phyloP scores from a whole-genome alignment of 2,888 invertebrate species.

The Himalopsyche kuldschensis region DNA sequence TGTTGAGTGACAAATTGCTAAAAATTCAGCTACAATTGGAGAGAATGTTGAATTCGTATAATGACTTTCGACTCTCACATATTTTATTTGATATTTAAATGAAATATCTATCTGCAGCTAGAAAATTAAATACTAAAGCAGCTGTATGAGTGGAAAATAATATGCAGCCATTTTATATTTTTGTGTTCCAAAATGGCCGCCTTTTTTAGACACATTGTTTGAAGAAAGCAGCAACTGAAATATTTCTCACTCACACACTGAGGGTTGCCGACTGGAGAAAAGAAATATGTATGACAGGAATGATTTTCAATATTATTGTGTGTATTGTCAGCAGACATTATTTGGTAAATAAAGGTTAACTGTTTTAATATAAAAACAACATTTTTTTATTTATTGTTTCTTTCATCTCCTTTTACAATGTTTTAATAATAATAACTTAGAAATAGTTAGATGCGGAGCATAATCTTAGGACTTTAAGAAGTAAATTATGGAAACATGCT shows the following conservation, averaged over 20 bases:
- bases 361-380: conserved; percentile 35
- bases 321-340: neutral
- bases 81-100: no score
- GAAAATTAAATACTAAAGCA: no score
- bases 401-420: conserved; percentile 33
- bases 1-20: neutral
- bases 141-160: no score
- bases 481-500: conserved; percentile 13
- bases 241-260: neutral
- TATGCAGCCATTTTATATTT: no score
- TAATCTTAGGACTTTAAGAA: conserved; percentile 24
- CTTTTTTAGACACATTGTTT: no score
- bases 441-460: conserved; percentile 29
- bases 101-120: no score
- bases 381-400: conserved; percentile 33
- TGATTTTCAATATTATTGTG: neutral
- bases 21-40: neutral
- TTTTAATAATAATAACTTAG: conserved; percentile 29
- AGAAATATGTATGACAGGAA: neutral
- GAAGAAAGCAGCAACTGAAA: neutral
- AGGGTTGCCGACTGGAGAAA: neutral
- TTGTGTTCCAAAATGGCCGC: no score
- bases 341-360: conserved; percentile 2
- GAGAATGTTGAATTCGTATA: no score
- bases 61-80: no score